Evolutionary conservation across 2,888 invertebrate species (phyloP), one percentile per base, ranked within the genome.

Genomic region (Electrophaes corylata): DNA sequence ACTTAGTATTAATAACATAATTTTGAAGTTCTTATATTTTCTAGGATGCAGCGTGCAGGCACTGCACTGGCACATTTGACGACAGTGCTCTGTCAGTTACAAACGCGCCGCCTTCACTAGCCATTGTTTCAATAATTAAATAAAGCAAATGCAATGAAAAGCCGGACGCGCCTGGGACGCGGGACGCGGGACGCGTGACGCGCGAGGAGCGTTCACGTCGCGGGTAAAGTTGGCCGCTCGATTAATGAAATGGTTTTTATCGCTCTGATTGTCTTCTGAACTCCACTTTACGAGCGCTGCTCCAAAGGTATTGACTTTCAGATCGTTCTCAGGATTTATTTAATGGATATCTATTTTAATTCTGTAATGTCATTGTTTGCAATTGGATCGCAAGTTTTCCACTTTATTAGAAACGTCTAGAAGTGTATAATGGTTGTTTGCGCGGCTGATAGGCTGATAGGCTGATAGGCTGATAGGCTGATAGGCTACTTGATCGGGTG

Each of bases 221-320:
- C 39, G 35, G 8, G 33, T 54, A 41, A 54, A 55, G 47, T 55
- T 51, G 31, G 37, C 46, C 29, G 41, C 44, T 44, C 55, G 60
- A 55, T 60, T 60, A 51, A 60, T 56, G 60, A 60, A 60, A 60
- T 60, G 55, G 55, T 56, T 56, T 47, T 60, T 56, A 56, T 48
- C 51, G 45, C 53, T 59, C 16, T 48, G 60, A 60, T 60, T 60
- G 51, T 60, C 60, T 56, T 47, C 40, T 31, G 53, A 53, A 39
- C 40, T 46, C 31, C 29, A 52, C 39, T 53, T 52, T 29, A 23
- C 39, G 46, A 40, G 31, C 53, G 46, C 31, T 46, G 40, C 46
- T 53, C 46, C n/a, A 39, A 14, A 46, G 45, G 31, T 46, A 46
- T 40, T 40, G 40, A 40, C 43, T 46, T 53, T 46, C 40, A 20